A percentile compares a stretch with the other conserved stretches of the same genome.
Evolutionary conservation across 2,797 vertebrate genomes (phyloP).

Genomic region (Botia almorhae): DNA sequence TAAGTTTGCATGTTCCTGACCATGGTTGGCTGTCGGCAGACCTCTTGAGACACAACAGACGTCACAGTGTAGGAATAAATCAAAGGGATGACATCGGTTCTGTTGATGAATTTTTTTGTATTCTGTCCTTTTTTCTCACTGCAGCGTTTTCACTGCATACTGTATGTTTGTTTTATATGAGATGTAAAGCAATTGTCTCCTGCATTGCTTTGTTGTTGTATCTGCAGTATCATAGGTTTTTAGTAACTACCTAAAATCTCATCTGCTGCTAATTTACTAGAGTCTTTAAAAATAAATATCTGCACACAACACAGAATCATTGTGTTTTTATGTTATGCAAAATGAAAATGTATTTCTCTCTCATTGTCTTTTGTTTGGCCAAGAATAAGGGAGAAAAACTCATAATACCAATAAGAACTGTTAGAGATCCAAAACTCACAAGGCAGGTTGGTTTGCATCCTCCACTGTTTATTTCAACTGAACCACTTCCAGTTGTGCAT

Average conservation of each 20-base stretch:
- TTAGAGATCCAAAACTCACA: slow-evolving; percentile 25
- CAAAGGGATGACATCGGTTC: slow-evolving; percentile 50
- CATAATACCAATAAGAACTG: slow-evolving; percentile 41
- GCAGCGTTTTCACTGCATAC: slow-evolving; percentile 39
- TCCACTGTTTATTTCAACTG: slow-evolving; percentile 10
- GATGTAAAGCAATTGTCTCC: neutral
- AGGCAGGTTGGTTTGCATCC: neutral
- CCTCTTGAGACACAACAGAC: slow-evolving; percentile 41
- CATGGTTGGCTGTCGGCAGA: slow-evolving; percentile 47
- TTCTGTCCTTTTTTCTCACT: slow-evolving; percentile 36
- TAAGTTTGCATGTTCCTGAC: slow-evolving; percentile 50
- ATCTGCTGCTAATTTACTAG: neutral
- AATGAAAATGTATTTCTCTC: slow-evolving; percentile 7
- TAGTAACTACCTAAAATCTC: slow-evolving; percentile 21
- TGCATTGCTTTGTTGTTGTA: neutral
- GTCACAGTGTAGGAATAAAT: slow-evolving; percentile 42
- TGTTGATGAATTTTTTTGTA: slow-evolving; percentile 56
- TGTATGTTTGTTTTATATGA: slow-evolving; percentile 1
- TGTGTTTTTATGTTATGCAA: neutral
- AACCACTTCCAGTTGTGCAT: neutral
- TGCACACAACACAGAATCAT: neutral
- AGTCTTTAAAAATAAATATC: slow-evolving; percentile 30
- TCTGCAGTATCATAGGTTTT: slow-evolving; percentile 5
- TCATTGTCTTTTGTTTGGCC: slow-evolving; percentile 4
- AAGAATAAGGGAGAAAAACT: slow-evolving; percentile 7